Conservation (phyloP, 1,140 invertebrate species). For the Orchesella cincta region DNA sequence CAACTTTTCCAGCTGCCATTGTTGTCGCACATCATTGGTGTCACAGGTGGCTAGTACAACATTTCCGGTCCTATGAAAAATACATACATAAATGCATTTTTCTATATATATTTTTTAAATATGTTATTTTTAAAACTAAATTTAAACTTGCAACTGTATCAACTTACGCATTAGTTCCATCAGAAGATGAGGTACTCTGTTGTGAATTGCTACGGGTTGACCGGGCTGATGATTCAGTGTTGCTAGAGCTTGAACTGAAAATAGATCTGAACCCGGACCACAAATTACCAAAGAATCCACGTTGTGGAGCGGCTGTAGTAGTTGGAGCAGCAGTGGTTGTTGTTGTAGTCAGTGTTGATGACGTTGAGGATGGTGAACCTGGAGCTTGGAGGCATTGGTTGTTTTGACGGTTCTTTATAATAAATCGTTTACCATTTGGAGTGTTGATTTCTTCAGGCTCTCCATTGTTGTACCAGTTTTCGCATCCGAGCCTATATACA, state of each 20-base stretch:
- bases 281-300: neutral
- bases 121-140: neutral
- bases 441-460: neutral
- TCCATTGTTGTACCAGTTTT: slow-evolving; percentile 10
- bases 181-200: no score
- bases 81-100: neutral
- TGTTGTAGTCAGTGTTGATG: neutral
- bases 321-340: slow-evolving; percentile 3
- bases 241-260: neutral
- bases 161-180: no score
- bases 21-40: slow-evolving; percentile 4
- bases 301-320: neutral
- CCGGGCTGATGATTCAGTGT: neutral
- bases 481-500: neutral
- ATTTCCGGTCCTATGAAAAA: neutral
- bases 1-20: slow-evolving; percentile 1
- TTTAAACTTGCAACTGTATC: neutral
- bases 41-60: neutral
- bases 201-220: neutral
- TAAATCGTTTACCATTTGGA: neutral
- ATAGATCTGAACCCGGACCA: neutral
- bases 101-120: neutral
- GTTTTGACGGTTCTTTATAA: slow-evolving; percentile 16
- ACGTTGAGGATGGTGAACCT: neutral
- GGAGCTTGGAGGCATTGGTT: slow-evolving; percentile 23